Evolutionary conservation across 2,113 vertebrate species (phyloP).

Genomic region (Misgurnus mizolepis): DNA sequence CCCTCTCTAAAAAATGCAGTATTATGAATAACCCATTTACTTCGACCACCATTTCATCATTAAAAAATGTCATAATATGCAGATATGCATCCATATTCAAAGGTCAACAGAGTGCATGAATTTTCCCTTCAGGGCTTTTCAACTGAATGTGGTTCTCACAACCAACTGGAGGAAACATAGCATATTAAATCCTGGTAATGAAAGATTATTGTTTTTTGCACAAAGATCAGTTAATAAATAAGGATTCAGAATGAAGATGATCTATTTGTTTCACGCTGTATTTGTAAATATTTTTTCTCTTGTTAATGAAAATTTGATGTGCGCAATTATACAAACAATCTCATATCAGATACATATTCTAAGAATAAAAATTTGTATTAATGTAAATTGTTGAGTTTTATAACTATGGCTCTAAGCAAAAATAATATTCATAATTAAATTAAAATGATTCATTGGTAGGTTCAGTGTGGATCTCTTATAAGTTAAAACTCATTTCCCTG

Average conservation of each 20-base stretch:
- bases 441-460: too few relatives aligned
- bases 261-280: neutral
- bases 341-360: too few relatives aligned
- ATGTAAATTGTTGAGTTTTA: neutral
- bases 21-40: neutral
- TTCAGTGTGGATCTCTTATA: too few relatives aligned
- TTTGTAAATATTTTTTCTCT: neutral
- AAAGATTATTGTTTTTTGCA: neutral
- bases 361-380: neutral
- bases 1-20: neutral
- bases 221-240: neutral
- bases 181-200: neutral
- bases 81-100: slow-evolving; percentile 37
- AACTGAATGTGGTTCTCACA: slow-evolving; percentile 43
- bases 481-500: too few relatives aligned
- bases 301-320: neutral
- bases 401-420: too few relatives aligned
- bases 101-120: slow-evolving; percentile 50
- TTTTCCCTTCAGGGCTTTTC: slow-evolving; percentile 53
- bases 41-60: too few relatives aligned
- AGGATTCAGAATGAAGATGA: neutral
- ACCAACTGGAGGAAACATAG: neutral
- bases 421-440: too few relatives aligned
- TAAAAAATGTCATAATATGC: neutral
- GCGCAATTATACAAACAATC: neutral